These are phyloP conservation scores for Pyxicephalus adspersus DNA, from an alignment of 2,113 vertebrate species.

Conservation along the genomic window DNA sequence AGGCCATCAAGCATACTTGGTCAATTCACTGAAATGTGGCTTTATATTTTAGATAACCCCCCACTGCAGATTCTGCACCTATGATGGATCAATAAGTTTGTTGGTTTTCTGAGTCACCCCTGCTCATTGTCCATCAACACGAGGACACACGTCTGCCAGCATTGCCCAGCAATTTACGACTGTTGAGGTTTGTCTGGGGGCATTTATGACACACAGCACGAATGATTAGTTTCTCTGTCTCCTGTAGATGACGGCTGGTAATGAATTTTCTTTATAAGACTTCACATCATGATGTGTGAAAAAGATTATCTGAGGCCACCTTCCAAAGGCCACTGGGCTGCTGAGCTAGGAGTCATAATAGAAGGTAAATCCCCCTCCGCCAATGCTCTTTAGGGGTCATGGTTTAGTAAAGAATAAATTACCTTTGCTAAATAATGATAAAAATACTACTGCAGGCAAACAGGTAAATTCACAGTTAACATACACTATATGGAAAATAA, in stretches of 20 bases:
- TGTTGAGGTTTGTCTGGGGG: slow-evolving; percentile 43
- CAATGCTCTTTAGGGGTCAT: too few species aligned
- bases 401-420: too few species aligned
- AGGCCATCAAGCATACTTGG: too few species aligned
- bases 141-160: background rate
- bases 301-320: slow-evolving; percentile 2
- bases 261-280: slow-evolving; percentile 37
- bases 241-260: slow-evolving; percentile 26
- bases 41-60: too few species aligned
- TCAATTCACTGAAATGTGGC: too few species aligned
- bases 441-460: too few species aligned
- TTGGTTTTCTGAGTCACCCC: background rate
- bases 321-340: slow-evolving; percentile 16
- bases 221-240: slow-evolving; percentile 41
- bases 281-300: slow-evolving; percentile 29
- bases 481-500: too few species aligned
- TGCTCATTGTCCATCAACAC: slow-evolving; percentile 10
- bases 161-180: slow-evolving; percentile 16
- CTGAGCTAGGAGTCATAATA: background rate
- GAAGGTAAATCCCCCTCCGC: too few species aligned
- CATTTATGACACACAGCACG: slow-evolving; percentile 38
- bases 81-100: background rate
- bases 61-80: background rate
- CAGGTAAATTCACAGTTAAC: too few species aligned
- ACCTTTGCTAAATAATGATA: too few species aligned